phyloP scores from a whole-genome alignment of 2,113 vertebrate genomes.

The Phaethornis superciliosus region DNA sequence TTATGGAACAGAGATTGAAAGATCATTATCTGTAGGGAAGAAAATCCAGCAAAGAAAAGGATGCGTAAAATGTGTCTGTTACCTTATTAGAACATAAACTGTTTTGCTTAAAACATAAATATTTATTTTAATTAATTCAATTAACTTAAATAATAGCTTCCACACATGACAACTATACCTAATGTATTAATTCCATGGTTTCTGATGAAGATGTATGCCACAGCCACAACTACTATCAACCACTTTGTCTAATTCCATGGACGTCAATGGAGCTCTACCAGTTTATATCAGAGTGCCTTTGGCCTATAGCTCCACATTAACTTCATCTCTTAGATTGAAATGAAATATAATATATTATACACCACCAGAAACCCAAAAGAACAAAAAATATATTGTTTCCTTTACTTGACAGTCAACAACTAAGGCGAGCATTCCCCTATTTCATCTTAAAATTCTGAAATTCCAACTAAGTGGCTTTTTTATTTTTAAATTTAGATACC shows the following conservation, averaged over 20 bases:
- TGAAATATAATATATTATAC: not conserved
- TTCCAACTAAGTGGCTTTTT: not conserved
- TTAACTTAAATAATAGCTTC: slow-evolving; percentile 71
- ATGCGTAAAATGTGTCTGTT: slow-evolving; percentile 63
- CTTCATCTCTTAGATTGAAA: not conserved
- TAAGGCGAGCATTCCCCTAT: not conserved
- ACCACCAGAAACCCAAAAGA: not conserved
- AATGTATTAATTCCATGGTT: slow-evolving; percentile 48
- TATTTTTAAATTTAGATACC: not conserved
- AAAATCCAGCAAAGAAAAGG: slow-evolving; percentile 67
- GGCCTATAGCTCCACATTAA: not conserved
- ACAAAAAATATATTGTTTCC: not conserved
- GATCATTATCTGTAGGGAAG: slow-evolving; percentile 69
- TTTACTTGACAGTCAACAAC: not conserved
- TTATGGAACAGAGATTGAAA: slow-evolving; percentile 75
- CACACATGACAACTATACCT: slow-evolving; percentile 54
- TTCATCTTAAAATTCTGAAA: not conserved
- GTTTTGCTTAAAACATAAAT: slow-evolving; percentile 71
- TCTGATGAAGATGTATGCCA: not conserved
- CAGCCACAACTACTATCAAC: not conserved
- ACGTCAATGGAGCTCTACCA: not conserved
- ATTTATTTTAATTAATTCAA: slow-evolving; percentile 76
- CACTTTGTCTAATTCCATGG: not conserved
- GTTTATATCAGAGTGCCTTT: not conserved
- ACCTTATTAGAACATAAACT: slow-evolving; percentile 70